Evolutionary conservation across 2,888 invertebrate genomes (phyloP).

Genomic region (Euzetes globulus): DNA sequence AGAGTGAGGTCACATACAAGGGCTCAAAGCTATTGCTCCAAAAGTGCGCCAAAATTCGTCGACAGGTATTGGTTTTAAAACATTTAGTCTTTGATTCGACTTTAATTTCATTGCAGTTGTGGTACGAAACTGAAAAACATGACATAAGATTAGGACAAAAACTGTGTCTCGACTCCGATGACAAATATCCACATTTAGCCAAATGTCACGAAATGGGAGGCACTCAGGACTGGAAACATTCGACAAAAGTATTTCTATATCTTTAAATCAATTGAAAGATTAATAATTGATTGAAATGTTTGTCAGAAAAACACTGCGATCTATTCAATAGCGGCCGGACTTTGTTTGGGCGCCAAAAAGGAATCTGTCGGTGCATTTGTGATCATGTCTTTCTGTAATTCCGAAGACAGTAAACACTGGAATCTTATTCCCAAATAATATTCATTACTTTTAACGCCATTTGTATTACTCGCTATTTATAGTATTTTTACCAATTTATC

Average conservation of each 20-base stretch:
- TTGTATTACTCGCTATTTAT: too few species aligned
- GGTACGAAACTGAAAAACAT: slow-evolving; percentile 73
- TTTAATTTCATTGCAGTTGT: slow-evolving; percentile 55
- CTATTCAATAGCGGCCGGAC: slow-evolving; percentile 77
- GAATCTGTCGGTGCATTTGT: slow-evolving; percentile 50
- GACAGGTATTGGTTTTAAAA: slow-evolving; percentile 43
- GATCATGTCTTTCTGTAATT: slow-evolving; percentile 58
- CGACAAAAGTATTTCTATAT: slow-evolving; percentile 55
- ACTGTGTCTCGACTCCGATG: slow-evolving; percentile 71
- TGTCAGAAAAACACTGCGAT: slow-evolving; percentile 57
- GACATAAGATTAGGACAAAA: slow-evolving; percentile 76
- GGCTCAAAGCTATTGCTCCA: slow-evolving; percentile 64
- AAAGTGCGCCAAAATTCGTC: slow-evolving; percentile 53
- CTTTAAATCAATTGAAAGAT: not conserved
- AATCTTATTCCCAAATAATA: slow-evolving; percentile 47
- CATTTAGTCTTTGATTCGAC: too few species aligned
- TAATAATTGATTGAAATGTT: slow-evolving; percentile 7
- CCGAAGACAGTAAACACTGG: slow-evolving; percentile 53
- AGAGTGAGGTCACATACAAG: slow-evolving; percentile 67
- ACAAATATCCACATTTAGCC: slow-evolving; percentile 62
- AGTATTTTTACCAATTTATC: too few species aligned
- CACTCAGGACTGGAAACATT: slow-evolving; percentile 84
- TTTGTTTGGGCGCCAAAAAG: slow-evolving; percentile 61
- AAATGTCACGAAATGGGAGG: slow-evolving; percentile 90
- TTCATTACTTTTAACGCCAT: not conserved